Evolutionary conservation across 2,797 vertebrate species (phyloP).

Genomic region (Alca torda): DNA sequence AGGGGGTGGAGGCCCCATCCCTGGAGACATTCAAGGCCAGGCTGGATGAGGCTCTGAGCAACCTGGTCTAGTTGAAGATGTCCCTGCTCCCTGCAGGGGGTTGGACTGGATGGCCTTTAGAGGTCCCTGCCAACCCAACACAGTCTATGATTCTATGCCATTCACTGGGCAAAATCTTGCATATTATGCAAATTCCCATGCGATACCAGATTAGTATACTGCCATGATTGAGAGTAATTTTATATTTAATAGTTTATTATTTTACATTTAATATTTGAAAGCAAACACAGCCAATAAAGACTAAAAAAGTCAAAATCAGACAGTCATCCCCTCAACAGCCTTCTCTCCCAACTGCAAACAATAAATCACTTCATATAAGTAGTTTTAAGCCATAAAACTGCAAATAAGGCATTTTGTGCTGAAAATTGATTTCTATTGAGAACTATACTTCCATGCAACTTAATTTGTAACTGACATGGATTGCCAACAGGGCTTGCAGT

Average conservation of each 20-base stretch:
- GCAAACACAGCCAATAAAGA: background rate
- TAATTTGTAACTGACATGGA: slow-evolving; percentile 36
- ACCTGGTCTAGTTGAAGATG: too few relatives aligned
- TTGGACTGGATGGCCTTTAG: too few relatives aligned
- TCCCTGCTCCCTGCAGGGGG: too few relatives aligned
- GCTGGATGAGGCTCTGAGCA: too few relatives aligned
- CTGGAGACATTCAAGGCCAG: too few relatives aligned
- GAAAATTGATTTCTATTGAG: slow-evolving; percentile 57
- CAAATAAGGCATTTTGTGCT: slow-evolving; percentile 58
- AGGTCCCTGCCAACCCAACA: too few relatives aligned
- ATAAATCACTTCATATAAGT: slow-evolving; percentile 43
- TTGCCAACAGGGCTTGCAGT: background rate
- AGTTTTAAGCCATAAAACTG: slow-evolving; percentile 61
- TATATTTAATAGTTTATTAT: background rate
- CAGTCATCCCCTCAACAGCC: background rate
- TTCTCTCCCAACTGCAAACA: background rate
- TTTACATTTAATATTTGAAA: background rate
- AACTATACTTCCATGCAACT: slow-evolving; percentile 25
- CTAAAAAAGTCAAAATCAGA: background rate
- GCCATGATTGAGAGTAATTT: background rate
- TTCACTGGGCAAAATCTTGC: background rate
- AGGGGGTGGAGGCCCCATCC: too few relatives aligned
- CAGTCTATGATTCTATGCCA: background rate
- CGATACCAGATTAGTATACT: background rate
- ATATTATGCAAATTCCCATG: background rate